Conservation (phyloP, 2,888 invertebrate species). For the Perizoma affinitatum region DNA sequence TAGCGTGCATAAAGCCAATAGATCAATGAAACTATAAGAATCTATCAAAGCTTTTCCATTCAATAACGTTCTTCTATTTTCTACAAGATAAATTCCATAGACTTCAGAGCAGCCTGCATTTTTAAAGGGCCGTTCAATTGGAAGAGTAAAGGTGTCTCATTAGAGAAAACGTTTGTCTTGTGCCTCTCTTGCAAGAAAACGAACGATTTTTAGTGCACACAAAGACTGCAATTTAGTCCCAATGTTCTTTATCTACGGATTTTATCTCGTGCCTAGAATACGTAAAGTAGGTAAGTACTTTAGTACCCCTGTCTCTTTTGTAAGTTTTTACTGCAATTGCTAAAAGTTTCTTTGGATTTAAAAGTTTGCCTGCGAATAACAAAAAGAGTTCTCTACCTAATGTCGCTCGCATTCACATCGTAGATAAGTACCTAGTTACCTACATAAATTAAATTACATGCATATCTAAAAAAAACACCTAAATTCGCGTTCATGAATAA, state of each 20-base stretch:
- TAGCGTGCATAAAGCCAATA: too few relatives aligned
- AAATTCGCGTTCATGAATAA: too few relatives aligned
- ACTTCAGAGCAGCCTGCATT: neutral
- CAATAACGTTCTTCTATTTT: too few relatives aligned
- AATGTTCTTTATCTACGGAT: constrained; percentile 14
- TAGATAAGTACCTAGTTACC: too few relatives aligned
- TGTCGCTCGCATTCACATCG: too few relatives aligned
- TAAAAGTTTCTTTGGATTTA: neutral
- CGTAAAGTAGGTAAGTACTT: constrained; percentile 2
- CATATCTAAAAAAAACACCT: too few relatives aligned
- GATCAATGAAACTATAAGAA: too few relatives aligned
- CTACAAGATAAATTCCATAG: too few relatives aligned
- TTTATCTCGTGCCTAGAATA: constrained; percentile 14
- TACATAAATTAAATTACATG: too few relatives aligned
- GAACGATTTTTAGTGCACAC: constrained; percentile 41
- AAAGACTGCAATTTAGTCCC: constrained; percentile 43
- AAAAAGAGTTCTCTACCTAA: too few relatives aligned
- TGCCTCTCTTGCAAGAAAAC: constrained; percentile 25
- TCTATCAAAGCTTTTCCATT: too few relatives aligned
- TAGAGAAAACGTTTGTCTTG: constrained; percentile 37
- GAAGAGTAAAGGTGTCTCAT: constrained; percentile 34
- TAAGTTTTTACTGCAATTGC: constrained; percentile 1
- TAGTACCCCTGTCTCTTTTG: constrained; percentile 8
- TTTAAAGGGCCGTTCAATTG: constrained; percentile 18
- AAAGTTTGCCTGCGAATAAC: too few relatives aligned